Percentiles rank a stretch among this genome's conserved stretches.
Conservation (phyloP, 1,140 invertebrate genomes). For the Cecropterus lyciades region DNA sequence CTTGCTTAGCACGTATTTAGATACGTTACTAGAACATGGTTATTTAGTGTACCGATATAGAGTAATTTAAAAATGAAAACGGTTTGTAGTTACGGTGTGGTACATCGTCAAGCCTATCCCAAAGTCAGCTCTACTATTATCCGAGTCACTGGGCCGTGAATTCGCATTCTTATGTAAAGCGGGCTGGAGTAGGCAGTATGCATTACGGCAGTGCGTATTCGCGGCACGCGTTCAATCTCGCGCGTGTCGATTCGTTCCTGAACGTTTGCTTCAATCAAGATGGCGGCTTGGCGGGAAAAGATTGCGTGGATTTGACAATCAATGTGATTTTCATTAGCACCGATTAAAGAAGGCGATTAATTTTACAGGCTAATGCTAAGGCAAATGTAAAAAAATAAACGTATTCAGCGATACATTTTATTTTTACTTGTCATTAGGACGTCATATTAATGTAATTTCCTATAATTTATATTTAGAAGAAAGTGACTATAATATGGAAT, state of each 20-base stretch:
- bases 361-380: neutral
- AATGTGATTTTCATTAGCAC: slow-evolving; percentile 8
- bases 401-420: no score
- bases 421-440: no score
- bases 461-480: no score
- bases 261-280: slow-evolving; percentile 59
- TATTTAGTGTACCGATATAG: no score
- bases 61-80: no score
- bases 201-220: slow-evolving; percentile 57
- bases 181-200: slow-evolving; percentile 48
- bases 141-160: slow-evolving; percentile 65
- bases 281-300: slow-evolving; percentile 47
- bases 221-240: slow-evolving; percentile 69
- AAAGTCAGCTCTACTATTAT: slow-evolving; percentile 71
- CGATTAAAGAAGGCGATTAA: neutral
- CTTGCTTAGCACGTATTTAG: no score
- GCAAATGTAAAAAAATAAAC: no score
- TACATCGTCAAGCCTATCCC: slow-evolving; percentile 15
- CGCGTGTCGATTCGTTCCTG: slow-evolving; percentile 59
- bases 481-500: no score
- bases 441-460: no score
- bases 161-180: slow-evolving; percentile 75
- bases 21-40: no score
- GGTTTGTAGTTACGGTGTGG: no score
- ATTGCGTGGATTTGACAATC: slow-evolving; percentile 22